Evolutionary conservation across 2,888 invertebrate genomes (phyloP), one percentile per base, ranked within the genome.

Genomic region (Iphiclides podalirius): DNA sequence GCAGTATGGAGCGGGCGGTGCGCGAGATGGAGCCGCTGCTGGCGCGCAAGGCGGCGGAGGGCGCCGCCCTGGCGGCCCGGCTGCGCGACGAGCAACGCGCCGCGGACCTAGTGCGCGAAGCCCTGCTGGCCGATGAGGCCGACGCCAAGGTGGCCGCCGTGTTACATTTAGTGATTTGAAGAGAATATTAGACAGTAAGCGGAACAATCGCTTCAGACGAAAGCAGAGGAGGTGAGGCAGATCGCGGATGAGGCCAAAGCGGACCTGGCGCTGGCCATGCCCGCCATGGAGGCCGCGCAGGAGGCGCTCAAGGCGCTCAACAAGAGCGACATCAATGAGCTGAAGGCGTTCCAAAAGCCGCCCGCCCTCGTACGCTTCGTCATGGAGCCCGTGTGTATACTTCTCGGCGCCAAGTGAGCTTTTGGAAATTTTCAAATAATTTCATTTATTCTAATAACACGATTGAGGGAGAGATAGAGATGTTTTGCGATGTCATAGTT

Each of bases 321-420:
- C 69, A 97, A 97, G 74, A 94, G 93, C 28, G 97, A 98, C 68
- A 96, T 98, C 46, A 95, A 96, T 72, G 97, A 98, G 76, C 82
- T 98, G 43, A 93, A 95, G 67, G 96, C 95, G 0, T 97, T 97
- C 71, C 93, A 94, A 59, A 96, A 96, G 65, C 97, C 97, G 0
- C 97, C 98, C 0, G 91, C 92, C 12, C 82, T 97, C 6, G 97
- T 98, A 4, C 92, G 93, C 54, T 95, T 95, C 60, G 97, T 97
- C 1, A 96, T 98, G 96, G 97, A 98, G 77, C 94, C 97, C 6
- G 94, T 98, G 7, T 96, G 96, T 76, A 91, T 97, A 53, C 87
- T 98, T 0, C 78, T 97, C 6, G 94, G 93, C 1, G 90, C 92
- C 50, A 97, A 97, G 96, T 96, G 77, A 81, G 90, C 82, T 16